A percentile compares a stretch with the other conserved stretches of the same genome.
These are phyloP conservation scores for Actinostola sp. DNA, from an alignment of 92 coral and sea anemone species.

Conservation along the genomic window DNA sequence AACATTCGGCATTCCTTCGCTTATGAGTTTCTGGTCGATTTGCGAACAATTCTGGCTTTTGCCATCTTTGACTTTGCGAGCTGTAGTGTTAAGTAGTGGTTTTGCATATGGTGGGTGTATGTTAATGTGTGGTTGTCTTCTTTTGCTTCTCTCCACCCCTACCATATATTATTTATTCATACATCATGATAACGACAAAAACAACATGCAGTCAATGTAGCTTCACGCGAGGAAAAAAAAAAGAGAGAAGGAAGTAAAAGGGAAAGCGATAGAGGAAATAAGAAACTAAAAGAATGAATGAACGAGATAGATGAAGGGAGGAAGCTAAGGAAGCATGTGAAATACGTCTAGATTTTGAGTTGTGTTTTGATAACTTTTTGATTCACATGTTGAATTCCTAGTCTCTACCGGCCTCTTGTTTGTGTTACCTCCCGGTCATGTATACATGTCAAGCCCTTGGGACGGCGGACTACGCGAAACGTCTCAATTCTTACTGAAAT, in stretches of 20 bases:
- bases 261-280: not conserved
- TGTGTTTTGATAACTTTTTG: constrained; percentile 15
- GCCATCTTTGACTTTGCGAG: too few species aligned
- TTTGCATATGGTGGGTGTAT: too few species aligned
- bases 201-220: not conserved
- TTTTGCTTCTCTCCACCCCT: too few species aligned
- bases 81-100: too few species aligned
- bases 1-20: too few species aligned
- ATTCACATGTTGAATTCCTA: constrained; percentile 1
- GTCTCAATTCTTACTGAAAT: not conserved
- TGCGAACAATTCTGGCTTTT: too few species aligned
- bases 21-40: too few species aligned
- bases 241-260: not conserved
- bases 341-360: constrained; percentile 4
- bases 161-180: too few species aligned
- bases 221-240: not conserved
- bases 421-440: constrained; percentile 13
- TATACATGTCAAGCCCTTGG: not conserved
- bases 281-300: not conserved
- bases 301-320: too few species aligned
- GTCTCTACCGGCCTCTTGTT: not conserved
- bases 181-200: too few species aligned
- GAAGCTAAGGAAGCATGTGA: not conserved
- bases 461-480: not conserved
- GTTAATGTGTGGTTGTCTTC: too few species aligned